These are phyloP conservation scores for Drosophila yakuba DNA, from an alignment of 1,140 invertebrate genomes.

Conservation along the genomic window DNA sequence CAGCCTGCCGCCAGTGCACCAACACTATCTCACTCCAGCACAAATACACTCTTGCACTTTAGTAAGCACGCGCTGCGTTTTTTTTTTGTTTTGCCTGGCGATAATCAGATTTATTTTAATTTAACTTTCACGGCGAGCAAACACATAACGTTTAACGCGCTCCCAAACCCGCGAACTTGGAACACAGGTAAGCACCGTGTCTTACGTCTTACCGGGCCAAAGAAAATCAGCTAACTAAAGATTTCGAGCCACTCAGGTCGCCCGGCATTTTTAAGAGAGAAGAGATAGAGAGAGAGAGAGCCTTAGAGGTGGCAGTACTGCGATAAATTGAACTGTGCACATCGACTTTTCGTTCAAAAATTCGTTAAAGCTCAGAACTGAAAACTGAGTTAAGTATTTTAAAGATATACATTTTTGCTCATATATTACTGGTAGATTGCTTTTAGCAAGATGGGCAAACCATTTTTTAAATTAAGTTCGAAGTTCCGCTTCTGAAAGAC, in stretches of 20 bases:
- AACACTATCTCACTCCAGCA: constrained; percentile 27
- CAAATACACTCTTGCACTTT: constrained; percentile 9
- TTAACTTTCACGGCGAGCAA: constrained; percentile 48
- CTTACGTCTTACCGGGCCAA: constrained; percentile 36
- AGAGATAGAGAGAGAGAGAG: neutral
- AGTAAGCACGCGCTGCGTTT: constrained; percentile 40
- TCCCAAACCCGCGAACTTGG: constrained; percentile 4
- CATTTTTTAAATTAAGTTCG: too few species aligned
- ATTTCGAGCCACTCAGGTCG: neutral
- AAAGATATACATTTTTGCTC: too few species aligned
- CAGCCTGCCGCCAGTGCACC: constrained; percentile 6
- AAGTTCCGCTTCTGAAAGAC: too few species aligned
- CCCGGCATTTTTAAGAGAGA: neutral
- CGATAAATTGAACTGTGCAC: neutral
- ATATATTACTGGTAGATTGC: too few species aligned
- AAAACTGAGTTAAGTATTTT: too few species aligned
- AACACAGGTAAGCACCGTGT: constrained; percentile 21
- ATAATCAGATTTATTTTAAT: constrained; percentile 55
- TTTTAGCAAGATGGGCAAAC: too few species aligned
- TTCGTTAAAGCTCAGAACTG: too few species aligned
- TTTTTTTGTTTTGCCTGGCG: constrained; percentile 35
- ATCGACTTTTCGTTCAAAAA: too few species aligned
- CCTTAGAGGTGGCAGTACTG: neutral
- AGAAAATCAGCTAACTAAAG: constrained; percentile 21
- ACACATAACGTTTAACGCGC: constrained; percentile 22